These are phyloP conservation scores for Euzophera pinguis DNA, from an alignment of 2,888 invertebrate genomes.

Conservation along the genomic window DNA sequence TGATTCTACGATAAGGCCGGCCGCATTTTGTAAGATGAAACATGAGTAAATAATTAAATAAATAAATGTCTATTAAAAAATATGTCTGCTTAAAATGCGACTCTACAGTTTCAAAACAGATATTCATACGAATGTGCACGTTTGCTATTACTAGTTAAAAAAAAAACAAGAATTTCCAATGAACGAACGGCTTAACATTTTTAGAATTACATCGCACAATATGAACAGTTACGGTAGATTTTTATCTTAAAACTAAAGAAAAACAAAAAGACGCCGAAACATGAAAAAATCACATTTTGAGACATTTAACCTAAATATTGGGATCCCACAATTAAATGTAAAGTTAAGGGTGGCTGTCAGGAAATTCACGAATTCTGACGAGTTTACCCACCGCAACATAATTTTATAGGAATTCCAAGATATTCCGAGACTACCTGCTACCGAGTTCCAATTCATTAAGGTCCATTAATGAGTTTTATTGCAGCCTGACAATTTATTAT, in stretches of 20 bases:
- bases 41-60: too few species aligned
- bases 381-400: slow-evolving; percentile 40
- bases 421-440: slow-evolving; percentile 63
- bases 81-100: not conserved
- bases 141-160: slow-evolving; percentile 1
- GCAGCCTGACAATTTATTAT: slow-evolving; percentile 57
- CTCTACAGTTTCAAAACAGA: not conserved
- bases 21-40: too few species aligned
- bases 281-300: slow-evolving; percentile 27
- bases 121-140: not conserved
- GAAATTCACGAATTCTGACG: slow-evolving; percentile 28
- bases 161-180: slow-evolving; percentile 17
- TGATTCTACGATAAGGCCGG: too few species aligned
- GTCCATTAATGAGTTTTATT: slow-evolving; percentile 67
- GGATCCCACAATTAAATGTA: slow-evolving; percentile 52
- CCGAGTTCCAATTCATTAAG: slow-evolving; percentile 71
- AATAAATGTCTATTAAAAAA: too few species aligned
- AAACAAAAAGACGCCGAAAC: slow-evolving; percentile 16
- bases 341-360: slow-evolving; percentile 42
- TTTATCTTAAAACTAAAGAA: not conserved
- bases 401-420: slow-evolving; percentile 51
- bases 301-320: slow-evolving; percentile 38
- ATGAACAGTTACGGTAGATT: slow-evolving; percentile 5
- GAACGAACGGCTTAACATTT: slow-evolving; percentile 10
- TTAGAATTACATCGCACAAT: not conserved